Percentiles rank a stretch among this genome's conserved stretches.
These are phyloP conservation scores for Ctenopoma kingsleyae DNA, from an alignment of 2,797 vertebrate species.

Conservation along the genomic window DNA sequence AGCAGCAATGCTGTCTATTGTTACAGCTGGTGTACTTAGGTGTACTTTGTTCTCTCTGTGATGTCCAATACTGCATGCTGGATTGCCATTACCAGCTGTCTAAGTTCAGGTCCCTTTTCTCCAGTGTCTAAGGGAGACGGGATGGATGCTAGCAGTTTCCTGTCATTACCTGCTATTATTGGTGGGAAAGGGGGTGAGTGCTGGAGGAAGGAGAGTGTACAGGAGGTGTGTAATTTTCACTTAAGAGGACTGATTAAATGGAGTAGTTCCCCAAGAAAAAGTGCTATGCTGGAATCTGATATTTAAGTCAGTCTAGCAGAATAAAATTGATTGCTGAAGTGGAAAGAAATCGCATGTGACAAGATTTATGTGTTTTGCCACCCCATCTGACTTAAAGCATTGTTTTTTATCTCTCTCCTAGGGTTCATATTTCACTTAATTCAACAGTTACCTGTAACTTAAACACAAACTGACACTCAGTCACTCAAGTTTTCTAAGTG, in stretches of 20 bases:
- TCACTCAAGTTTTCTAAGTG: constrained; percentile 13
- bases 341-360: constrained; percentile 5
- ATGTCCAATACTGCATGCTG: constrained; percentile 56
- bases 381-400: background rate
- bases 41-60: constrained; percentile 58
- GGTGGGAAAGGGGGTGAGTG: constrained; percentile 17
- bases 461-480: constrained; percentile 2
- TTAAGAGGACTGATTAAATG: constrained; percentile 20
- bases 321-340: constrained; percentile 4
- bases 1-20: constrained; percentile 55
- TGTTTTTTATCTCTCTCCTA: constrained; percentile 15
- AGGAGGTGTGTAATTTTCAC: constrained; percentile 4
- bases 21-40: constrained; percentile 58
- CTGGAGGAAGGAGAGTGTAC: constrained; percentile 2
- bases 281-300: background rate
- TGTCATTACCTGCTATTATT: constrained; percentile 66
- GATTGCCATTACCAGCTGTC: constrained; percentile 66
- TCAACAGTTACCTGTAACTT: constrained; percentile 26
- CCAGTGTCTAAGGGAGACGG: constrained; percentile 38
- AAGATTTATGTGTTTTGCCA: constrained; percentile 6
- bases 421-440: constrained; percentile 29
- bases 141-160: constrained; percentile 51
- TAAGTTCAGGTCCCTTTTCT: constrained; percentile 50
- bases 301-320: constrained; percentile 8
- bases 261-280: constrained; percentile 10